Base-by-base conservation (phyloP, 2,113 vertebrate species). In the Nothoprocta pentlandii region DNA sequence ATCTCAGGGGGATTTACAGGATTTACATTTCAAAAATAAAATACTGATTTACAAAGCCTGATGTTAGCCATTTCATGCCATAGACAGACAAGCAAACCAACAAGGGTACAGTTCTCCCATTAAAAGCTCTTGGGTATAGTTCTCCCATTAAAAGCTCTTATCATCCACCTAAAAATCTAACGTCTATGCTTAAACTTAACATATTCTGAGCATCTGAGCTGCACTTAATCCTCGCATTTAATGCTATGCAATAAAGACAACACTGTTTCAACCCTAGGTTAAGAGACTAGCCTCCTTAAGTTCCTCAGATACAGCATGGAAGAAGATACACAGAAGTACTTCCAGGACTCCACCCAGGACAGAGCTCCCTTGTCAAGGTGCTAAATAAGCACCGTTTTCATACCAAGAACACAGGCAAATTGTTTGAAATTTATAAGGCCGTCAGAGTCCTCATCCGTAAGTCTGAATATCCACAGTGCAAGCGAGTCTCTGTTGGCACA, bases 401-500 rank as follows among this genome's bases (percentile, higher is more conserved):
- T 97, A 99, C 99, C 99, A 73, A 99, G 98, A 56, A 97, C 96
- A 78, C 85, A 98, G 93, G 98, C 98, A 97, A 99, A 99, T 66
- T 99, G 99, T 96, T 98, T 99, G 97, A 99, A 99, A 98, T 99
- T 99, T 93, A 99, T 96, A 44, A 99, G 98, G 94, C 98, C 98
- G 7, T 98, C 97, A 20, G 98, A 98, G 79, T 98, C 99, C 96
- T 99, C 98, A 70, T 99, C 99, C 89, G 99, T 97, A 71, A 99
- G 96, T 76, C 98, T 98, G 97, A 99, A 99, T 3, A 98, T 98
- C 98, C 99, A 99, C 23, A 98, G 96, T 13, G 98, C 98, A 77
- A 99, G 97, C 1, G 98, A 98, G 96, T 99, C 98, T 95, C 97
- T 98, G 95, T 97, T 98, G 39, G 96, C 96, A 95, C 98, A 98